Evolutionary conservation across 53 echinoderm and acorn worm genomes (phyloP).

Genomic region (Glandiceps talaboti): DNA sequence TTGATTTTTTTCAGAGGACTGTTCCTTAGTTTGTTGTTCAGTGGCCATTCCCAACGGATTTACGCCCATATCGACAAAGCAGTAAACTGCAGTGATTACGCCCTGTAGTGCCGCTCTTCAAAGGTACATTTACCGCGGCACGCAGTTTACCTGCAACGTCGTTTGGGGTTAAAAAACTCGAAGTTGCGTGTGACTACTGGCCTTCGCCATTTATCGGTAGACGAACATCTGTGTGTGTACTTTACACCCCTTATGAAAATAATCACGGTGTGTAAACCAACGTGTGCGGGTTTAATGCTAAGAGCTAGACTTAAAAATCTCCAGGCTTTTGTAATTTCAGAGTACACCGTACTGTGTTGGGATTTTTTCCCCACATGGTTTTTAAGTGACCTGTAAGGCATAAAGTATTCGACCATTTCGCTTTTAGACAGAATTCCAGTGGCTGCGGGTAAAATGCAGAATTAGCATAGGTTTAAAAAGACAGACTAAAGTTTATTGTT

Average conservation of each 20-base stretch:
- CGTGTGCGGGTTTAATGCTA: not conserved
- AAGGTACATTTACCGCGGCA: no score
- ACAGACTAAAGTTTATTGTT: not conserved
- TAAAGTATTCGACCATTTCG: no score
- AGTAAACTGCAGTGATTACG: not conserved
- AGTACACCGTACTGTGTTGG: no score
- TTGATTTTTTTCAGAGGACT: not conserved
- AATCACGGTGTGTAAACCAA: not conserved
- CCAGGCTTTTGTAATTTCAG: no score
- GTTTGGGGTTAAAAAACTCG: not conserved
- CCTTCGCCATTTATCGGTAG: not conserved
- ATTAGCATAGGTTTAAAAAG: not conserved
- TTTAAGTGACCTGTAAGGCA: no score
- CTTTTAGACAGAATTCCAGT: no score
- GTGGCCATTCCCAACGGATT: not conserved
- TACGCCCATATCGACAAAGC: not conserved
- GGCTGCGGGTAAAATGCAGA: not conserved
- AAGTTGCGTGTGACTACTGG: not conserved
- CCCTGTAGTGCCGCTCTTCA: not conserved
- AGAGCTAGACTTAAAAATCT: not conserved
- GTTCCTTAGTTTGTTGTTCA: not conserved
- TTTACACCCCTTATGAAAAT: not conserved
- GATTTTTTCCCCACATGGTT: no score
- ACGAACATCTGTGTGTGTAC: not conserved
- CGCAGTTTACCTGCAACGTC: not conserved